These are phyloP conservation scores for Sceloporus undulatus DNA, from an alignment of 2,113 vertebrate species.

Conservation along the genomic window DNA sequence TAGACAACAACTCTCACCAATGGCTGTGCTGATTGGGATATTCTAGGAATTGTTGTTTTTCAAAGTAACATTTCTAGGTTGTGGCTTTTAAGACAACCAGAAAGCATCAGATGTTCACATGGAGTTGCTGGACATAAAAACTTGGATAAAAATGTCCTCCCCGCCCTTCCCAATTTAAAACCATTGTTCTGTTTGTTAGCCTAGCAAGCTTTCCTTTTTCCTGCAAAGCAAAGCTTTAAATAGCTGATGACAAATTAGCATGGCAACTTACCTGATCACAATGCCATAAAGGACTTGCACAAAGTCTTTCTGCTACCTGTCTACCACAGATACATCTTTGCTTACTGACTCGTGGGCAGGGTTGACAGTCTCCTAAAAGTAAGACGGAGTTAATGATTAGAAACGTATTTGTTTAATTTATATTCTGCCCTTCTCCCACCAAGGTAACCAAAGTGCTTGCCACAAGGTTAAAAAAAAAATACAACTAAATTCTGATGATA, in stretches of 20 bases:
- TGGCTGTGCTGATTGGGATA: too few species aligned
- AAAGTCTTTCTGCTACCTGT: constrained; percentile 84
- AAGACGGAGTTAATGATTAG: constrained; percentile 15
- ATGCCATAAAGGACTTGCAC: constrained; percentile 90
- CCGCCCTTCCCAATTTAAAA: not conserved
- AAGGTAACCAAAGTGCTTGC: too few species aligned
- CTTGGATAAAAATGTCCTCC: not conserved
- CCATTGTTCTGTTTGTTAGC: not conserved
- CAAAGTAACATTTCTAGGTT: too few species aligned
- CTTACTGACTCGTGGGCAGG: constrained; percentile 90
- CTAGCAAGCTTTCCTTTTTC: not conserved
- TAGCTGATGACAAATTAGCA: not conserved
- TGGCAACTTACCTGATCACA: constrained; percentile 82
- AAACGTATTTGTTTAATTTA: not conserved
- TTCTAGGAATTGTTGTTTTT: too few species aligned
- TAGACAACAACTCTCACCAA: too few species aligned
- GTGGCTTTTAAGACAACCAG: too few species aligned
- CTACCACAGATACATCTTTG: constrained; percentile 91
- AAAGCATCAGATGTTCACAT: not conserved
- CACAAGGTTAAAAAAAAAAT: too few species aligned
- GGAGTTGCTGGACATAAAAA: not conserved
- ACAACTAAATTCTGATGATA: too few species aligned
- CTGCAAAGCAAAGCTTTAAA: not conserved
- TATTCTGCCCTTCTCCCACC: too few species aligned
- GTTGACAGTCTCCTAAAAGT: constrained; percentile 84